phyloP scores from a whole-genome alignment of 2,113 vertebrate species.

The Chionis minor region DNA sequence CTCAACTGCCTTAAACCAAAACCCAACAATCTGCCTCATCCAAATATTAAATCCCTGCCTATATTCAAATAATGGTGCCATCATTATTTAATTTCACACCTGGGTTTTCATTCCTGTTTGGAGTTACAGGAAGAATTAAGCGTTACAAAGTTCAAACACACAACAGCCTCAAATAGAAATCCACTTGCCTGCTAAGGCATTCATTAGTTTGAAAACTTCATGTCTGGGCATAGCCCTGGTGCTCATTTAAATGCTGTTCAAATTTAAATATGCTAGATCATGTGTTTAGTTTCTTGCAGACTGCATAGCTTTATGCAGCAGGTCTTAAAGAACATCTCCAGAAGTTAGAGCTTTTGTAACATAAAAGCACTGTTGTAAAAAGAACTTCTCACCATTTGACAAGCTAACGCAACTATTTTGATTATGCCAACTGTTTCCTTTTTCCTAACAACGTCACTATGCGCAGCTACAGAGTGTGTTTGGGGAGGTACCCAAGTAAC shows the following conservation, averaged over 20 bases:
- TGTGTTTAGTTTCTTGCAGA: not conserved
- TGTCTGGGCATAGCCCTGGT: not conserved
- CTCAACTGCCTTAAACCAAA: not conserved
- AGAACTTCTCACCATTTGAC: conserved; percentile 1
- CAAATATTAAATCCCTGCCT: not conserved
- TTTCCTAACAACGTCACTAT: not conserved
- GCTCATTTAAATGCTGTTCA: not conserved
- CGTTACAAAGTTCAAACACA: not conserved
- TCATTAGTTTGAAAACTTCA: conserved; percentile 14
- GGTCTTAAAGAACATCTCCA: not conserved
- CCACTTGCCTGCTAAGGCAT: not conserved
- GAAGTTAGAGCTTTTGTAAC: not conserved
- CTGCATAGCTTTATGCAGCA: not conserved
- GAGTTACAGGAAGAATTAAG: not conserved
- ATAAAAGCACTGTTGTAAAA: conserved; percentile 14
- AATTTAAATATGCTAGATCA: not conserved
- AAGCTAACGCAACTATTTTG: not conserved
- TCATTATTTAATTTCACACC: not conserved
- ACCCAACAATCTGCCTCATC: not conserved
- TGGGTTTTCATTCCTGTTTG: not conserved
- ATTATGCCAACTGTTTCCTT: not conserved
- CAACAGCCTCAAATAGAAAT: conserved; percentile 14
- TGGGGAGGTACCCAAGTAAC: not conserved
- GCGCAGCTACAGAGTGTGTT: not conserved
- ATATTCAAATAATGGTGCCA: not conserved